Evolutionary conservation across 2,888 invertebrate species (phyloP).

Genomic region (Chromoteleia sp.): DNA sequence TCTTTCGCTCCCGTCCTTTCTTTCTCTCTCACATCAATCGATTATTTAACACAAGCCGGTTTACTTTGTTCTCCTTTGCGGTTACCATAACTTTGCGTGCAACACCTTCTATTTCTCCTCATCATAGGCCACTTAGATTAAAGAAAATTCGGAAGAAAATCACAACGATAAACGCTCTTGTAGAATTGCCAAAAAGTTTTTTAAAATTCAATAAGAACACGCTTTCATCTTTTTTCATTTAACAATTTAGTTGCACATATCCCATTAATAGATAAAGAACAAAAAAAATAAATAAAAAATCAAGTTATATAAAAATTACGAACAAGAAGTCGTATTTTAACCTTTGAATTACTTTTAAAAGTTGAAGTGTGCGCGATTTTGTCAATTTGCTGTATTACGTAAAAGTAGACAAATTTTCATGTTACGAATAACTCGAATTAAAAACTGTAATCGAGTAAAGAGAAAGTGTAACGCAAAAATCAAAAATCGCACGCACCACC

Average conservation of each 20-base stretch:
- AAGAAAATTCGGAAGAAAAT: slow-evolving; percentile 34
- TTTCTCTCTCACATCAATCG: slow-evolving; percentile 6
- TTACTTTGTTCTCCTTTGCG: slow-evolving; percentile 19
- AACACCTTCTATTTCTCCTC: slow-evolving; percentile 18
- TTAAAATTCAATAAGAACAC: not conserved
- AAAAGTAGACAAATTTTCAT: too few species aligned
- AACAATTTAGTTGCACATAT: slow-evolving; percentile 60
- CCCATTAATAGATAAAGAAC: slow-evolving; percentile 42
- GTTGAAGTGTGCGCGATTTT: not conserved
- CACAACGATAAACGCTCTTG: not conserved
- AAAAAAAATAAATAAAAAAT: too few species aligned
- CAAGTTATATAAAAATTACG: slow-evolving; percentile 4
- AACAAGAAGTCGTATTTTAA: too few species aligned
- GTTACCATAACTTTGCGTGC: slow-evolving; percentile 43
- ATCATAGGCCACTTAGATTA: slow-evolving; percentile 58
- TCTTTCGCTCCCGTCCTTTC: too few species aligned
- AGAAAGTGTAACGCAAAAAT: slow-evolving; percentile 1
- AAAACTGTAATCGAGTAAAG: not conserved
- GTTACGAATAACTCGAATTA: too few species aligned
- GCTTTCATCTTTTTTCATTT: slow-evolving; percentile 6
- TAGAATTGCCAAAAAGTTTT: slow-evolving; percentile 2
- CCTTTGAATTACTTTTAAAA: not conserved
- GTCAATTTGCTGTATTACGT: not conserved
- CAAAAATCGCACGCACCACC: not conserved
- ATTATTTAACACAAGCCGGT: slow-evolving; percentile 35